A percentile compares a stretch with the other conserved stretches of the same genome.
Conservation (phyloP, 2,797 vertebrate species). For the Pelobates cultripes region DNA sequence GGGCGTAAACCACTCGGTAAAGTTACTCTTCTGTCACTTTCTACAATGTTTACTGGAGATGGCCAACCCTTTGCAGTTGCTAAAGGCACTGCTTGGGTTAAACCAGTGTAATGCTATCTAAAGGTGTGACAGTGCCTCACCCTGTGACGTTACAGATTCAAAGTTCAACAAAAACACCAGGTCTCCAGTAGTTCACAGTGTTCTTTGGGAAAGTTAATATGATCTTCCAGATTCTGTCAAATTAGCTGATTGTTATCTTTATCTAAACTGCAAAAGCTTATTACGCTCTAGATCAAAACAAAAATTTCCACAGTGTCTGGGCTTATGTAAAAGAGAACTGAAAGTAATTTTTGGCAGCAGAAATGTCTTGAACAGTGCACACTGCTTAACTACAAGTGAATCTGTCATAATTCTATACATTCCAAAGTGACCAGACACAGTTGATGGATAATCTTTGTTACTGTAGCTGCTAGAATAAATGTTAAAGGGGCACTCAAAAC, state of each 20-base stretch:
- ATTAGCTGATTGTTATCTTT: too few relatives aligned
- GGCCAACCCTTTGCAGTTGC: background rate
- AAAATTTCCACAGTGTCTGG: background rate
- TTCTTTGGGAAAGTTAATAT: slow-evolving; percentile 15
- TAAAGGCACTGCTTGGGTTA: slow-evolving; percentile 13
- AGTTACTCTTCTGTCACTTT: background rate
- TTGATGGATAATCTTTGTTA: too few relatives aligned
- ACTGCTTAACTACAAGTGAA: too few relatives aligned
- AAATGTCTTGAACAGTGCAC: too few relatives aligned
- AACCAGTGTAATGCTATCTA: background rate
- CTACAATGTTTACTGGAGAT: background rate
- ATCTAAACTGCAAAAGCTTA: too few relatives aligned
- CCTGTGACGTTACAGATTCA: slow-evolving; percentile 46
- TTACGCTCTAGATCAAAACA: background rate
- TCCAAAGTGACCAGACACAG: too few relatives aligned
- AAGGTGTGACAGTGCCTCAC: slow-evolving; percentile 24
- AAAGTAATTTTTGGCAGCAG: too few relatives aligned
- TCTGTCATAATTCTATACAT: too few relatives aligned
- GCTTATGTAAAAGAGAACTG: too few relatives aligned
- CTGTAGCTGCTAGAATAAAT: too few relatives aligned
- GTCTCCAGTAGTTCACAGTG: slow-evolving; percentile 5
- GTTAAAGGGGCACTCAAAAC: too few relatives aligned
- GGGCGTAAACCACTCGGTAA: background rate
- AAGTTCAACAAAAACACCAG: slow-evolving; percentile 41
- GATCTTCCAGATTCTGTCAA: background rate